Evolutionary conservation across 2,113 vertebrate genomes (phyloP).

Genomic region (Camelus bactrianus): DNA sequence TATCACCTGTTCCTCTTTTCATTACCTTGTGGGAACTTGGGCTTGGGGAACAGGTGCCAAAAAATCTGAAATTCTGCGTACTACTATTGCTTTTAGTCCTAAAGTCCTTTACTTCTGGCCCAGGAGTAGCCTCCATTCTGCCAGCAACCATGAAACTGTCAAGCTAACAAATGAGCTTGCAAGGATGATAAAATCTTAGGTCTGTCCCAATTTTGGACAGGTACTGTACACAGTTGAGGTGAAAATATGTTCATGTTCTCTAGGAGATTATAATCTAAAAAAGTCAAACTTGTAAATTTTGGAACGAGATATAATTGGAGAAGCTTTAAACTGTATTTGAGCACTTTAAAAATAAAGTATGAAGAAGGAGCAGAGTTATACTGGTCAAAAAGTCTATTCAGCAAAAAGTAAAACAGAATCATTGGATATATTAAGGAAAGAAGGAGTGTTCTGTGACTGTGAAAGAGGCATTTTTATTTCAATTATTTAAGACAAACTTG

Average conservation of each 20-base stretch:
- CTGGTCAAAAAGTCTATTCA: neutral
- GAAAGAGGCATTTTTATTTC: neutral
- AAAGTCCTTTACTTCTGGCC: constrained; percentile 30
- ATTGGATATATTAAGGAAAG: neutral
- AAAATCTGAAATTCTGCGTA: neutral
- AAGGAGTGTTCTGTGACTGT: neutral
- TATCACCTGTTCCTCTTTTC: neutral
- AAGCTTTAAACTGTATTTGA: constrained; percentile 2
- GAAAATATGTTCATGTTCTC: constrained; percentile 51
- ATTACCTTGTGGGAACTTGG: neutral
- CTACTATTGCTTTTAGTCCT: neutral
- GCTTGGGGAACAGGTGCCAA: neutral
- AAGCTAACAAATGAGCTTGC: neutral
- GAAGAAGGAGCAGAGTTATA: neutral
- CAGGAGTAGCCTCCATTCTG: neutral
- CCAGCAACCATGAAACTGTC: neutral
- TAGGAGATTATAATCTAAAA: constrained; percentile 41
- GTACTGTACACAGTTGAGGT: neutral
- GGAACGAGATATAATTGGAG: constrained; percentile 20
- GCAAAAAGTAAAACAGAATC: neutral
- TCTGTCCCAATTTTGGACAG: neutral
- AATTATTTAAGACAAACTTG: constrained; percentile 15
- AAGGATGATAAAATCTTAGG: neutral
- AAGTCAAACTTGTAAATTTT: constrained; percentile 29
- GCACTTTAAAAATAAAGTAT: constrained; percentile 38